These are phyloP conservation scores for Lasioglossum leucozonium DNA, from an alignment of 2,888 invertebrate genomes.

Conservation along the genomic window DNA sequence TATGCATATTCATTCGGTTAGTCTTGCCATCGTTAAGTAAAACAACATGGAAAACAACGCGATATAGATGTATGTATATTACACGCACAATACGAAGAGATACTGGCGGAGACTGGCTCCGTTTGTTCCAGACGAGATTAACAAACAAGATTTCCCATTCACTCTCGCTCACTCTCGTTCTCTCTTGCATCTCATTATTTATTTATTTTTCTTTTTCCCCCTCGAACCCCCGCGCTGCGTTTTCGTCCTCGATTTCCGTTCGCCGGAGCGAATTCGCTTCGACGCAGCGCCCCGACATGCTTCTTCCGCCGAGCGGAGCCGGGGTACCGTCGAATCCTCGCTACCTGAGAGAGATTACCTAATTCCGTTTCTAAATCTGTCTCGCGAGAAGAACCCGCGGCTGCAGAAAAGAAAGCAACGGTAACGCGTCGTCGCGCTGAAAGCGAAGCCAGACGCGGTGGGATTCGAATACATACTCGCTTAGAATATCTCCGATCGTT, in stretches of 20 bases:
- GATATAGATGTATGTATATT: slow-evolving; percentile 21
- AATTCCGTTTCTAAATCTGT: background rate
- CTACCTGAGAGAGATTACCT: slow-evolving; percentile 3
- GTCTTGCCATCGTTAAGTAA: slow-evolving; percentile 42
- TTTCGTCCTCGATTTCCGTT: background rate
- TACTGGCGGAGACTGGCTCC: slow-evolving; percentile 51
- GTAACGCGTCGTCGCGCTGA: background rate
- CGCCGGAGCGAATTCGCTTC: background rate
- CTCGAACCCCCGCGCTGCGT: slow-evolving; percentile 26
- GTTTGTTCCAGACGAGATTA: slow-evolving; percentile 32
- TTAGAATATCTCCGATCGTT: background rate
- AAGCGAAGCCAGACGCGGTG: background rate
- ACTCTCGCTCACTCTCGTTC: background rate
- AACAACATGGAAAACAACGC: slow-evolving; percentile 53
- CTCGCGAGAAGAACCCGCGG: background rate
- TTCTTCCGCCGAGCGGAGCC: background rate
- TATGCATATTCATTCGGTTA: slow-evolving; percentile 26
- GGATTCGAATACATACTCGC: background rate
- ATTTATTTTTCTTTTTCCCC: background rate
- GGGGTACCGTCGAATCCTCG: background rate
- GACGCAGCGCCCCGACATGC: background rate
- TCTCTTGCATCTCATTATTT: background rate
- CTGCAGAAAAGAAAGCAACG: background rate
- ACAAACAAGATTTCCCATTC: slow-evolving; percentile 11
- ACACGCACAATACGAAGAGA: slow-evolving; percentile 43